Conservation (phyloP, 2,888 invertebrate species). For the Hesperia comma region DNA sequence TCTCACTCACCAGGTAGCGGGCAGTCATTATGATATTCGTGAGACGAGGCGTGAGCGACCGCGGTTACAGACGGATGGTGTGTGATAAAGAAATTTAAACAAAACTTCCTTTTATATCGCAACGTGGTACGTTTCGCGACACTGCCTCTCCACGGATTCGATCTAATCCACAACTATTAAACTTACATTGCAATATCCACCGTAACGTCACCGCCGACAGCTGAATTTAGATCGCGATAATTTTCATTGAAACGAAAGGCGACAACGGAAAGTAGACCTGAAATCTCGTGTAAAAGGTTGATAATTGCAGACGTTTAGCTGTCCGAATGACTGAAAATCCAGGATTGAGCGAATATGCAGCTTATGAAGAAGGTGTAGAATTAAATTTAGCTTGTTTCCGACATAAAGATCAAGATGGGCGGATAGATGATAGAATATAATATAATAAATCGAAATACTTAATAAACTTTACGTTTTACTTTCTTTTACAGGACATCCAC, state of each 20-base stretch:
- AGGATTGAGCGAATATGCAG: constrained; percentile 37
- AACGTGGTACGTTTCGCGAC: constrained; percentile 82
- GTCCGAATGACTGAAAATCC: not conserved
- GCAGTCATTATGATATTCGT: constrained; percentile 70
- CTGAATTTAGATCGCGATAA: constrained; percentile 7
- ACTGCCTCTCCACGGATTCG: constrained; percentile 67
- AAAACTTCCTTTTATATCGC: constrained; percentile 82
- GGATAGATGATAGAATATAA: constrained; percentile 22
- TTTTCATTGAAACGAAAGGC: constrained; percentile 35
- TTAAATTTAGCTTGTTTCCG: constrained; percentile 20
- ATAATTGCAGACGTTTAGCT: constrained; percentile 41
- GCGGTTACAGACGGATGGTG: constrained; percentile 66
- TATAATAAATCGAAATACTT: constrained; percentile 28
- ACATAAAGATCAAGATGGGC: constrained; percentile 21
- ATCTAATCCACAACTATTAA: constrained; percentile 50
- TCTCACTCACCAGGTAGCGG: constrained; percentile 78
- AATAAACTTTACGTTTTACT: constrained; percentile 21
- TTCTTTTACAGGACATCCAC: constrained; percentile 3
- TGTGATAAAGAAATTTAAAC: constrained; percentile 81
- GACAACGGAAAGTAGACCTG: constrained; percentile 48
- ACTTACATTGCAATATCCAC: constrained; percentile 43
- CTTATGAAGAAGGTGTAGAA: constrained; percentile 18
- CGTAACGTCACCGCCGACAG: constrained; percentile 21
- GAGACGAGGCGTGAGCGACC: constrained; percentile 63
- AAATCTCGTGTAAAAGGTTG: constrained; percentile 47